A percentile compares a stretch with the other conserved stretches of the same genome.
Conservation (phyloP, 2,888 invertebrate species). For the Amphipoea oculea region DNA sequence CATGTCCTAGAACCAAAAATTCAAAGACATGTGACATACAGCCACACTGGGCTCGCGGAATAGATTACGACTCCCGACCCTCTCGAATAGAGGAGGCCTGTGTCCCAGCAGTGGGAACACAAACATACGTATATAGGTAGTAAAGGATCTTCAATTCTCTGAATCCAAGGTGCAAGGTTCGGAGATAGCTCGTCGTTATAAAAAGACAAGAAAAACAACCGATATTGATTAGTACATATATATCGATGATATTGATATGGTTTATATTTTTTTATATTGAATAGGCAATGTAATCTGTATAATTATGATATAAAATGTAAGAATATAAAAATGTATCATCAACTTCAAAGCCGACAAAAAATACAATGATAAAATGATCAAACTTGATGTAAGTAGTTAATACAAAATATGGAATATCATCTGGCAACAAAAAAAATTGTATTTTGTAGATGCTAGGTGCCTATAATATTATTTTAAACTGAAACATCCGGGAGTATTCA, state of each 20-base stretch:
- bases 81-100: not conserved
- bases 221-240: no score
- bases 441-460: not conserved
- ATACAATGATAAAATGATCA: not conserved
- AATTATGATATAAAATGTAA: no score
- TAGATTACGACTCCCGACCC: not conserved
- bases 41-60: not conserved
- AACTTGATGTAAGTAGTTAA: not conserved
- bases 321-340: not conserved
- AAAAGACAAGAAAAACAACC: not conserved
- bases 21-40: no score
- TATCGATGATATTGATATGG: no score
- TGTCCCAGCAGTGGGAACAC: not conserved
- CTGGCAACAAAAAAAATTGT: not conserved
- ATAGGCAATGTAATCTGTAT: not conserved
- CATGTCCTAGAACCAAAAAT: no score
- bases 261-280: no score
- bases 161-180: not conserved
- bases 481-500: constrained; percentile 13
- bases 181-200: not conserved
- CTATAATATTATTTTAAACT: constrained; percentile 11
- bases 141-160: not conserved
- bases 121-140: no score
- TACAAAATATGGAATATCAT: constrained; percentile 11
- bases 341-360: constrained; percentile 13